phyloP scores from a whole-genome alignment of 2,797 vertebrate genomes.

The Cryptoprocta ferox region DNA sequence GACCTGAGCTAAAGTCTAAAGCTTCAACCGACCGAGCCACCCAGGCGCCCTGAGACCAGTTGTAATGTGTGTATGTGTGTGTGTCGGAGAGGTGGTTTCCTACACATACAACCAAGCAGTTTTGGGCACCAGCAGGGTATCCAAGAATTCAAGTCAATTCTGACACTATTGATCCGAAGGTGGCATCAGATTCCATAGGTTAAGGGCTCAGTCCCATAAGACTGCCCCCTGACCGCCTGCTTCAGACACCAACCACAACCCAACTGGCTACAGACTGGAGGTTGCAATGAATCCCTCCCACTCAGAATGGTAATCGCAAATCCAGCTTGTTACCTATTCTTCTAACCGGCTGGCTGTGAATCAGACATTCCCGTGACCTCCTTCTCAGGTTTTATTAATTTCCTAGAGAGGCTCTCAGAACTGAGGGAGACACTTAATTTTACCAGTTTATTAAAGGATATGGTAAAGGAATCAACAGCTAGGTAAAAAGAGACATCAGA shows the following conservation, averaged over 20 bases:
- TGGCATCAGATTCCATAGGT: too few relatives aligned
- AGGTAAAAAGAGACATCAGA: not conserved
- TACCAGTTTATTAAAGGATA: not conserved
- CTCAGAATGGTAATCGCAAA: not conserved
- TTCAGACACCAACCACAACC: too few relatives aligned
- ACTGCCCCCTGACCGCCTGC: too few relatives aligned
- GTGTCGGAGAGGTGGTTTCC: not conserved
- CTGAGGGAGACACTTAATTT: not conserved
- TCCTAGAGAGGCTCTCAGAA: not conserved
- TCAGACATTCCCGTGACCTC: not conserved
- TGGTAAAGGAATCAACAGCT: not conserved
- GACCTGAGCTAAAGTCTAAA: too few relatives aligned
- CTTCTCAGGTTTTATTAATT: not conserved
- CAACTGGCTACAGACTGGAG: too few relatives aligned
- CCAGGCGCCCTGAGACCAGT: not conserved
- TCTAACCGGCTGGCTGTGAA: not conserved
- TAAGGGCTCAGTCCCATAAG: too few relatives aligned
- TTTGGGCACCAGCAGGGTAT: not conserved
- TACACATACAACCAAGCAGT: not conserved
- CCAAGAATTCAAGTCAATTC: not conserved
- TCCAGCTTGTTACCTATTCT: not conserved
- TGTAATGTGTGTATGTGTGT: not conserved
- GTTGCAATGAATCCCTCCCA: not conserved
- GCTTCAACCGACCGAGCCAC: too few relatives aligned
- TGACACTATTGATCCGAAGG: too few relatives aligned